Base-by-base conservation (phyloP, 2,113 vertebrate genomes). In the Brachyhypopomus occidentalis region DNA sequence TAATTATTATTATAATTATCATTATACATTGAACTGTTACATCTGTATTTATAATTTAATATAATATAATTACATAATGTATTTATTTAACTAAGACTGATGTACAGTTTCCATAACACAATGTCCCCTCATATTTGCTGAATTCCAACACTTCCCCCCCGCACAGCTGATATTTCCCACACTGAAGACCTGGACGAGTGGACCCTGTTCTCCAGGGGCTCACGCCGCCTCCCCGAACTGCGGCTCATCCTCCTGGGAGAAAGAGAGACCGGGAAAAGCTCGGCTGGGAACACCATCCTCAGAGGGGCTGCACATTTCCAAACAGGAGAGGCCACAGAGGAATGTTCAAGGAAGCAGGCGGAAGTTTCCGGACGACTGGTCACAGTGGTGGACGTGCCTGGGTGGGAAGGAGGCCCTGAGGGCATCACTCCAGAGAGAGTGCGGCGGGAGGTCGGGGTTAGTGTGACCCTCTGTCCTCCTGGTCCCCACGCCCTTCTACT, bases 211-310 rank as follows among this genome's bases (percentile, higher is more conserved):
- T 90, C 91, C 83, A 91, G 91, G 75, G 79, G 84, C 19, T 83
- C 88, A 0, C 84, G 88, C 0, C 90, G 87, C 69, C 86, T 94
- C 2, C 88, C 86, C 0, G 93, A 93, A 77, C 77, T 94, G 76
- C 69, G 93, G 6, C 84, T 94, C 58, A 80, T 93, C 72, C 89
- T 94, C 3, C 77, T 93, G 84, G 93, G 93, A 0, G 93, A 94
- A 86, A 88, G 92, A 0, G 93, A 94, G 83, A 92, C 92, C 0
- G 93, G 93, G 20, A 94, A 93, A 87, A 94, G 92, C 36, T 90
- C 89, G 2, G 90, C 91, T 0, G 92, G 89, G 12, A 92, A 92
- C 7, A 55, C 89, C 52, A 89, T 93, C 73, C 88, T 94, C 3
- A 87, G 89, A 12, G 72, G 85, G 4, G 5, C 1, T 0, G 59